Conservation (phyloP, 2,113 vertebrate species). For the Cairina moschata region DNA sequence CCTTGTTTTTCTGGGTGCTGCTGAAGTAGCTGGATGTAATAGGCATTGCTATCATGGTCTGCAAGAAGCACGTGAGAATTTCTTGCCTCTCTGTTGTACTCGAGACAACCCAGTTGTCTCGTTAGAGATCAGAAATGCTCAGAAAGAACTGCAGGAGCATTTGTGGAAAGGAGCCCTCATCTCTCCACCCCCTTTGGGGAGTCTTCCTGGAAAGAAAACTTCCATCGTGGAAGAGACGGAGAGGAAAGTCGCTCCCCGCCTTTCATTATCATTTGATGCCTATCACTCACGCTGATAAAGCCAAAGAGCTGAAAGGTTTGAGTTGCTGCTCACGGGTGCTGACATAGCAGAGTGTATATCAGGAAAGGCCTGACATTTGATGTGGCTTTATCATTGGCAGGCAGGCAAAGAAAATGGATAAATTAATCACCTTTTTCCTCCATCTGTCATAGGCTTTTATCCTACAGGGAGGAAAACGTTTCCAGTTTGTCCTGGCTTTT, state of each 20-base stretch:
- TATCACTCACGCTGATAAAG: constrained; percentile 3
- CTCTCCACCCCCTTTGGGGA: not conserved
- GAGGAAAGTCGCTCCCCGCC: not conserved
- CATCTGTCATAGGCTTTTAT: constrained; percentile 33
- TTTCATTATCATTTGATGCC: constrained; percentile 22
- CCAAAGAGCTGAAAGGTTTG: constrained; percentile 7
- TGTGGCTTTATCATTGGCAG: constrained; percentile 26
- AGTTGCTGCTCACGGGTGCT: not conserved
- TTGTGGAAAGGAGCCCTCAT: not conserved
- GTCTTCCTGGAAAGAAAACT: not conserved
- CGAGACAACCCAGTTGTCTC: not conserved
- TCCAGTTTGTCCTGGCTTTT: constrained; percentile 47
- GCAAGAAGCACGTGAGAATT: not conserved
- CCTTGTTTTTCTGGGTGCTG: not conserved
- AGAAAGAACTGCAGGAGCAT: not conserved
- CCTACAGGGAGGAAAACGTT: not conserved
- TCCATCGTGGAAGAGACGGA: not conserved
- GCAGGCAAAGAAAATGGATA: constrained; percentile 13
- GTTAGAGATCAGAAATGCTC: not conserved
- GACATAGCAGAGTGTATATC: not conserved
- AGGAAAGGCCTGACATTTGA: not conserved
- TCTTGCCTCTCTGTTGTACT: not conserved
- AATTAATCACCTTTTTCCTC: constrained; percentile 49
- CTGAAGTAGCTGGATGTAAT: not conserved
- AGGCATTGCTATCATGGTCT: not conserved